Conservation (phyloP, 2,888 invertebrate genomes). For the Melanostoma scalare region DNA sequence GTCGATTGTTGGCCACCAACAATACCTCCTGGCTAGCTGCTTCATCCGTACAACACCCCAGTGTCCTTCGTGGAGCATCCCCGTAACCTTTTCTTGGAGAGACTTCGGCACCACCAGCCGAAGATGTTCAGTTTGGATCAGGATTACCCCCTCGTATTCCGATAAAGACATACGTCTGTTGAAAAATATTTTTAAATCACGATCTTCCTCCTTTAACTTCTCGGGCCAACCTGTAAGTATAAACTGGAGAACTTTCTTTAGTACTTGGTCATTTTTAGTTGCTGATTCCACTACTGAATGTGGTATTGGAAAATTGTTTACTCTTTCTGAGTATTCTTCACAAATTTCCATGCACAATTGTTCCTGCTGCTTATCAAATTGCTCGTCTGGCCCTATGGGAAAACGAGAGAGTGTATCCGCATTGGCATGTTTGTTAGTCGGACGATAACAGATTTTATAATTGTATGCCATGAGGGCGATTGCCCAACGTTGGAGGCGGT, state of each 20-base stretch:
- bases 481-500: constrained; percentile 49
- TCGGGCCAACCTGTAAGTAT: constrained; percentile 30
- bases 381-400: constrained; percentile 53
- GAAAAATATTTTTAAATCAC: constrained; percentile 20
- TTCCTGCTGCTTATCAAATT: too few species aligned
- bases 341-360: constrained; percentile 20
- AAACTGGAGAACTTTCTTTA: constrained; percentile 14
- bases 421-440: constrained; percentile 15
- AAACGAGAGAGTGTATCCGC: constrained; percentile 66
- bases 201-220: constrained; percentile 15
- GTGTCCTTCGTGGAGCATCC: constrained; percentile 23
- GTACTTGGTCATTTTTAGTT: neutral
- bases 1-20: constrained; percentile 11
- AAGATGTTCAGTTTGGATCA: constrained; percentile 22
- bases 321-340: too few species aligned
- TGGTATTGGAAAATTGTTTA: too few species aligned
- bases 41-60: constrained; percentile 17
- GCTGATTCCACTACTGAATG: neutral
- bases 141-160: constrained; percentile 9
- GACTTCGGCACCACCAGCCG: constrained; percentile 12
- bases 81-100: neutral
- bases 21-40: constrained; percentile 5
- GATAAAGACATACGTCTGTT: constrained; percentile 27
- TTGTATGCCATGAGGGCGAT: constrained; percentile 54
- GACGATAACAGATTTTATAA: constrained; percentile 21